Conservation (phyloP, 2,888 invertebrate species). For the Amphipoea lucens region DNA sequence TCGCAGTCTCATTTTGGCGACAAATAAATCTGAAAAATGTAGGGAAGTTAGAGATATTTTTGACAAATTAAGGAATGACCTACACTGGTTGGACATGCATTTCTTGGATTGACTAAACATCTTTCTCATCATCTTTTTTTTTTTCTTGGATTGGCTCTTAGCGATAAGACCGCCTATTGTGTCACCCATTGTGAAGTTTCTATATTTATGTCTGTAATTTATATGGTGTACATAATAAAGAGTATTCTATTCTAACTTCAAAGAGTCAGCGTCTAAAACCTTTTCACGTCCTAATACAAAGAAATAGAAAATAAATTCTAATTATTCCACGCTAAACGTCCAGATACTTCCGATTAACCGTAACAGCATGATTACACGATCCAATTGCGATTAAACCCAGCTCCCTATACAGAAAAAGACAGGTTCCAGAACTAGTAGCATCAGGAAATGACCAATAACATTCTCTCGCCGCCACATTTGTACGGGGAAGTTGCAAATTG, state of each 20-base stretch:
- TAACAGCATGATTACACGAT: conserved; percentile 38
- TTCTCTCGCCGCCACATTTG: conserved; percentile 54
- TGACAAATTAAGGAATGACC: too few species aligned
- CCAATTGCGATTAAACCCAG: conserved; percentile 37
- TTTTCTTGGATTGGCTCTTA: too few species aligned
- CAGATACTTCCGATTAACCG: conserved; percentile 7
- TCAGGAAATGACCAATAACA: conserved; percentile 60
- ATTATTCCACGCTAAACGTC: conserved; percentile 18
- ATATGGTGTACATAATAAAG: too few species aligned
- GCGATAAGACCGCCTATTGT: too few species aligned
- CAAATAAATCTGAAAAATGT: too few species aligned
- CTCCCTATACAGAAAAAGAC: conserved; percentile 34
- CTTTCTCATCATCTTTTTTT: too few species aligned
- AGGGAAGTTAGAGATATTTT: too few species aligned
- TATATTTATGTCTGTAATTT: too few species aligned
- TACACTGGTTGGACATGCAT: neutral
- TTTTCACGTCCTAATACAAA: neutral
- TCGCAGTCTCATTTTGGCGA: too few species aligned
- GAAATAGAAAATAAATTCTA: conserved; percentile 13
- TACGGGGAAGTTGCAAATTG: conserved; percentile 72
- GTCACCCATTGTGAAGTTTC: too few species aligned
- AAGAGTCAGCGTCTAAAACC: too few species aligned
- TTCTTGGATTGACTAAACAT: neutral
- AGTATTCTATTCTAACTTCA: neutral
- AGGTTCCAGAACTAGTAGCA: conserved; percentile 39